Percentiles rank a stretch among this genome's conserved stretches.
These are phyloP conservation scores for Urocitellus parryii DNA, from an alignment of 2,113 vertebrate genomes.

Conservation along the genomic window DNA sequence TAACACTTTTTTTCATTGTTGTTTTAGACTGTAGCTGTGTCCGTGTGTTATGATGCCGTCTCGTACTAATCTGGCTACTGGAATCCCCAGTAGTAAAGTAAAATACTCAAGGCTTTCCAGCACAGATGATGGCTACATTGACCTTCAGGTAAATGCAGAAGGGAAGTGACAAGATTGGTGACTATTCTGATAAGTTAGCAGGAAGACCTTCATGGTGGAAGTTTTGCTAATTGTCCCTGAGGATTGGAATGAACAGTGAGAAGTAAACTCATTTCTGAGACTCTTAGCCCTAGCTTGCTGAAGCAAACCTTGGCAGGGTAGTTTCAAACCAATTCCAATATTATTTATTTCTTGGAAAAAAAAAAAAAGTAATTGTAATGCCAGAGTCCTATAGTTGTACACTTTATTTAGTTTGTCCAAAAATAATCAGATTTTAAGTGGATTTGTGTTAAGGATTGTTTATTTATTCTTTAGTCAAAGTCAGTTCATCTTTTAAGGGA, in stretches of 20 bases:
- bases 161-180: not conserved
- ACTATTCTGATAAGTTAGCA: slow-evolving; percentile 8
- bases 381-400: not conserved
- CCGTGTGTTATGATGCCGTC: slow-evolving; percentile 91
- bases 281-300: not conserved
- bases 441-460: not conserved
- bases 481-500: slow-evolving; percentile 73
- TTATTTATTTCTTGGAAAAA: not conserved
- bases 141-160: slow-evolving; percentile 92
- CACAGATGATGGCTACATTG: slow-evolving; percentile 97
- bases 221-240: slow-evolving; percentile 2
- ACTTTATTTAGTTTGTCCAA: slow-evolving; percentile 38
- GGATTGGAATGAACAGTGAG: not conserved
- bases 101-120: slow-evolving; percentile 95
- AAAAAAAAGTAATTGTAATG: not conserved
- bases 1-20: not conserved
- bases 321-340: not conserved
- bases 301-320: not conserved
- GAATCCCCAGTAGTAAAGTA: slow-evolving; percentile 91
- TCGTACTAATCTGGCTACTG: slow-evolving; percentile 89
- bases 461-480: slow-evolving; percentile 67
- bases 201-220: not conserved
- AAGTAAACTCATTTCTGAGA: not conserved
- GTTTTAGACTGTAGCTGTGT: slow-evolving; percentile 77
- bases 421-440: slow-evolving; percentile 55